Evolutionary conservation across 2,888 invertebrate genomes (phyloP).

Genomic region (Tuta absoluta): DNA sequence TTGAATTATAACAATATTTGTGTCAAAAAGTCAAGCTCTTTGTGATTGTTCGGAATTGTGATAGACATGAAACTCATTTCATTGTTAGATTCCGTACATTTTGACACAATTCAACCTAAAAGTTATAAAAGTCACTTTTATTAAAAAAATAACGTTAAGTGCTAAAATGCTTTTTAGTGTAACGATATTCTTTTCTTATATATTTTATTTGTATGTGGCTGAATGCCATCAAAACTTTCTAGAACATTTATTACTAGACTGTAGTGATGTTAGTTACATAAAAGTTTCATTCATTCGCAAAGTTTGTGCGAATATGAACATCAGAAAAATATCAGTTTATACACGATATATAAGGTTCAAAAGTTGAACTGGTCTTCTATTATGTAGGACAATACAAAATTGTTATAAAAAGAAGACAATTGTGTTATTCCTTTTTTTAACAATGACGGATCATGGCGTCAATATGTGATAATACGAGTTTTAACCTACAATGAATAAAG

Average conservation of each 20-base stretch:
- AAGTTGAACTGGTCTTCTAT: too few species aligned
- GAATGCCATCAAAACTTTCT: not conserved
- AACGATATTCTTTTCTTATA: not conserved
- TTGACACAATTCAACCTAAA: not conserved
- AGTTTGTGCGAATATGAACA: too few species aligned
- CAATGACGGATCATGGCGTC: too few species aligned
- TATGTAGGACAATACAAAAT: too few species aligned
- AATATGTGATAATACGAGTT: too few species aligned
- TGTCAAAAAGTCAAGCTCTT: not conserved
- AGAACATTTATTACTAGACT: not conserved
- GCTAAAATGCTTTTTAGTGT: conserved; percentile 3
- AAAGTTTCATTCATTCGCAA: too few species aligned
- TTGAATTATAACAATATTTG: not conserved
- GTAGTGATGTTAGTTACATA: too few species aligned
- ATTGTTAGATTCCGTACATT: not conserved
- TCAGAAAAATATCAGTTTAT: too few species aligned
- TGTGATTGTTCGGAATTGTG: not conserved
- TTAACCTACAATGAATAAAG: too few species aligned
- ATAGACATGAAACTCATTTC: not conserved
- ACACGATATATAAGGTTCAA: too few species aligned
- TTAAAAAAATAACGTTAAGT: not conserved
- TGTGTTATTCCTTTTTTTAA: too few species aligned
- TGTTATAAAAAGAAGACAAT: too few species aligned
- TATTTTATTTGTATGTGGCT: not conserved
- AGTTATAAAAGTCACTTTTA: not conserved